Evolutionary conservation across 1,140 invertebrate genomes (phyloP).

Genomic region (Sycophila sp.): DNA sequence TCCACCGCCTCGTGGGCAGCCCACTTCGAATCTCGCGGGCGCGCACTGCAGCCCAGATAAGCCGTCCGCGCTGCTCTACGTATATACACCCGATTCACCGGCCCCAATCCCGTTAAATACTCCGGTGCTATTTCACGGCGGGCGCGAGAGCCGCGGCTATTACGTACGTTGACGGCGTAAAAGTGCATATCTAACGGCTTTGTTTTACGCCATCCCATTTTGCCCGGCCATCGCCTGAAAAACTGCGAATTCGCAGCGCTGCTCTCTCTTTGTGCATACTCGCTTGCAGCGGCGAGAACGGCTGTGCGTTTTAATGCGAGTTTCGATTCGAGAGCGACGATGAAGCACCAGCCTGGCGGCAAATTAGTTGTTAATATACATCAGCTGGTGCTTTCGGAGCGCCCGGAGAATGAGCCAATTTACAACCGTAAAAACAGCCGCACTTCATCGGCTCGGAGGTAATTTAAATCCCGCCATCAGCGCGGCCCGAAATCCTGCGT

Average conservation of each 20-base stretch:
- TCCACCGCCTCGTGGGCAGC: background rate
- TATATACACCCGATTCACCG: background rate
- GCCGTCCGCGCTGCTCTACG: background rate
- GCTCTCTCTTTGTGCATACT: too few species aligned
- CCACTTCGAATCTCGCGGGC: background rate
- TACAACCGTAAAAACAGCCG: background rate
- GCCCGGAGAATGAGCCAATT: background rate
- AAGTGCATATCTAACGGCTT: too few species aligned
- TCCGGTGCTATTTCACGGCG: background rate
- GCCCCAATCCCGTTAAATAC: background rate
- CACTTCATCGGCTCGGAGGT: background rate
- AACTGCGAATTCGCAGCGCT: too few species aligned
- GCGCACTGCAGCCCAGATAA: background rate
- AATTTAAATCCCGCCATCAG: background rate
- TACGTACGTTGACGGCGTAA: background rate
- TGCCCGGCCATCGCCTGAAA: too few species aligned
- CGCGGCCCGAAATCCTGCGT: background rate
- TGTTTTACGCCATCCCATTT: too few species aligned
- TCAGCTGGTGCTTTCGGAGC: too few species aligned
- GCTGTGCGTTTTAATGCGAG: too few species aligned
- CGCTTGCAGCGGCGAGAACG: too few species aligned
- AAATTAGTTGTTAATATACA: too few species aligned
- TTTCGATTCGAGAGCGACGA: too few species aligned
- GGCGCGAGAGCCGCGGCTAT: background rate
- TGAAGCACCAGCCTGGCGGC: too few species aligned